Evolutionary conservation across 1,140 invertebrate genomes (phyloP).

Genomic region (Acromyrmex echinatior): DNA sequence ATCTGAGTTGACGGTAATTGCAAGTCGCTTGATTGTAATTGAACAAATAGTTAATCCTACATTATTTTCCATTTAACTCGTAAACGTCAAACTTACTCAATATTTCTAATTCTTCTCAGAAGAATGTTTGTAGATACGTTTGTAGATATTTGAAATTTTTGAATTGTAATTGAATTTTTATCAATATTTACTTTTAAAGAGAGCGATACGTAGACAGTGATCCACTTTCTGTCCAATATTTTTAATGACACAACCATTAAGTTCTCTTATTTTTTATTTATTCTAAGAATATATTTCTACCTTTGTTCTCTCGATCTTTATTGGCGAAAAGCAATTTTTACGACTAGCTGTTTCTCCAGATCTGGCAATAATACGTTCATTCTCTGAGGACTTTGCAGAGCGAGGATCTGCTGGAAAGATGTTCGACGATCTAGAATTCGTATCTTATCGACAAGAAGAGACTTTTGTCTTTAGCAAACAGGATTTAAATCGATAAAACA

Average conservation of each 20-base stretch:
- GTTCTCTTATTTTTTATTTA: neutral
- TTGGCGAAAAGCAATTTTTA: conserved; percentile 25
- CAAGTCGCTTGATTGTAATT: neutral
- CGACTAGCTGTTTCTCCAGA: conserved; percentile 29
- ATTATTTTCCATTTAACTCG: neutral
- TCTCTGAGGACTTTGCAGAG: neutral
- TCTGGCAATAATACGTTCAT: conserved; percentile 29
- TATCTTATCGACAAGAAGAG: conserved; percentile 28
- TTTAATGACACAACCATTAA: neutral
- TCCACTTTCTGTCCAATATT: too few species aligned
- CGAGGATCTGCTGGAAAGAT: conserved; percentile 6
- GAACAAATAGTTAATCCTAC: neutral
- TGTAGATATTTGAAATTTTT: neutral
- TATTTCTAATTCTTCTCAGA: neutral
- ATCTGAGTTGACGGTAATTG: neutral
- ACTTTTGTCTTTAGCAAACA: conserved; percentile 34
- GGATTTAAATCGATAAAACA: conserved; percentile 49
- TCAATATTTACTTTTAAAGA: neutral
- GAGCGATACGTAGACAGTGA: neutral
- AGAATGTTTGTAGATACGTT: too few species aligned
- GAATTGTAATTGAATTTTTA: conserved; percentile 1
- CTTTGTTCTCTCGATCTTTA: neutral
- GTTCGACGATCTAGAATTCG: conserved; percentile 34
- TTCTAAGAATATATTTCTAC: neutral
- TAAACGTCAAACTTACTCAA: neutral